Conservation (phyloP, 2,113 vertebrate species). For the Plecotus auritus region DNA sequence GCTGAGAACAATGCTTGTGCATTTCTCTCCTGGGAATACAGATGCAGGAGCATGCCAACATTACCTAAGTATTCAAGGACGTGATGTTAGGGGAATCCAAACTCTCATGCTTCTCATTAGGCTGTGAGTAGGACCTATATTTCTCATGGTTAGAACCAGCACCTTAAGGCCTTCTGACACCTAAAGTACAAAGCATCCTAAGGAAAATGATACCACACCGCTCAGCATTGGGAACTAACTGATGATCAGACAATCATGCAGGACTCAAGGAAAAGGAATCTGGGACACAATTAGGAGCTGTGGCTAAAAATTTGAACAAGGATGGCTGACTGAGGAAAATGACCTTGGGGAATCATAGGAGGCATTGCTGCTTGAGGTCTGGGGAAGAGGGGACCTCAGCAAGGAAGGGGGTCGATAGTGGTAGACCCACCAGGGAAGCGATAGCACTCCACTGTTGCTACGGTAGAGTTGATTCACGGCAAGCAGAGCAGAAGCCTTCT, state of each 20-base stretch:
- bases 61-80: not conserved
- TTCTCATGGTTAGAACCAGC: not conserved
- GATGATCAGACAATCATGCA: not conserved
- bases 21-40: not conserved
- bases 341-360: not conserved
- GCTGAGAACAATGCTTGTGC: not conserved
- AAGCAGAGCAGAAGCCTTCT: not conserved
- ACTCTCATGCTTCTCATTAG: not conserved
- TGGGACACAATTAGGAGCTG: not conserved
- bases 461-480: fast-evolving
- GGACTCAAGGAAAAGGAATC: not conserved
- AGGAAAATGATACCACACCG: not conserved
- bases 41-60: not conserved
- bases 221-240: not conserved
- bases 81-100: not conserved
- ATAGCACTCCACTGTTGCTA: fast-evolving
- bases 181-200: not conserved
- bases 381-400: not conserved
- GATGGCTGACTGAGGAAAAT: not conserved
- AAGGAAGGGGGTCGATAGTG: not conserved
- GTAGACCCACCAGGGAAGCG: not conserved
- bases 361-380: not conserved
- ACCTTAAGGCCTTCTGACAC: not conserved
- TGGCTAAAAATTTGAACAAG: not conserved
- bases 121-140: not conserved